These are phyloP conservation scores for Tupiocoris notatus DNA, from an alignment of 2,888 invertebrate species.

Conservation along the genomic window DNA sequence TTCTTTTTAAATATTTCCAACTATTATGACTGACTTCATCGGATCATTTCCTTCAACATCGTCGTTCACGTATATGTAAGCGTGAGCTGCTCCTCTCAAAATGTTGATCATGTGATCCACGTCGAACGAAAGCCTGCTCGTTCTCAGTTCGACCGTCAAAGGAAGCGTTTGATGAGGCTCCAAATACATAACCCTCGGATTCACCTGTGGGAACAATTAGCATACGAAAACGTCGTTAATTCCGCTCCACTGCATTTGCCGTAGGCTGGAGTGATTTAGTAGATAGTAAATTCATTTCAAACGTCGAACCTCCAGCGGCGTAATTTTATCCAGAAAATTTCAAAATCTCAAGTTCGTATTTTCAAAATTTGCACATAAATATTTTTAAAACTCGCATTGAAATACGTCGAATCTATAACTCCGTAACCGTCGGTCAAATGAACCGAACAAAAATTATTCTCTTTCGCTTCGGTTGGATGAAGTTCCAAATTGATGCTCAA, in stretches of 20 bases:
- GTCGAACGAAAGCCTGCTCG: slow-evolving; percentile 25
- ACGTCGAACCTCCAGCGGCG: too few relatives aligned
- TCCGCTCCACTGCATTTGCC: too few relatives aligned
- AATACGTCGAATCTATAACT: slow-evolving; percentile 27
- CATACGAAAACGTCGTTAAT: neutral
- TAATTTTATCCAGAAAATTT: too few relatives aligned
- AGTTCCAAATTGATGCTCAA: slow-evolving; percentile 28
- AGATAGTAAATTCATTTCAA: too few relatives aligned
- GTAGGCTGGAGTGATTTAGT: too few relatives aligned
- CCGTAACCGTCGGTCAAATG: slow-evolving; percentile 26
- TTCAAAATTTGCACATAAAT: too few relatives aligned
- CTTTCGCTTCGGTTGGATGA: neutral
- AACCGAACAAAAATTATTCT: slow-evolving; percentile 3
- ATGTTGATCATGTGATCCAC: slow-evolving; percentile 16
- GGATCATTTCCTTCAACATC: neutral
- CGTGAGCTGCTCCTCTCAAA: slow-evolving; percentile 19
- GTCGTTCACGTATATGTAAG: slow-evolving; percentile 17
- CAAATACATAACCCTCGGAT: slow-evolving; percentile 23
- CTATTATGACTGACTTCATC: neutral
- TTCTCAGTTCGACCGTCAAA: slow-evolving; percentile 13
- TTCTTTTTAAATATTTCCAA: neutral
- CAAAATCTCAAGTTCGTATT: too few relatives aligned
- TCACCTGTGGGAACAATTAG: slow-evolving; percentile 10
- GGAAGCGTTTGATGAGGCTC: slow-evolving; percentile 20
- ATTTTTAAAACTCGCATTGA: too few relatives aligned